phyloP scores from a whole-genome alignment of 2,888 invertebrate genomes.

The Pyrrhosoma nymphula region DNA sequence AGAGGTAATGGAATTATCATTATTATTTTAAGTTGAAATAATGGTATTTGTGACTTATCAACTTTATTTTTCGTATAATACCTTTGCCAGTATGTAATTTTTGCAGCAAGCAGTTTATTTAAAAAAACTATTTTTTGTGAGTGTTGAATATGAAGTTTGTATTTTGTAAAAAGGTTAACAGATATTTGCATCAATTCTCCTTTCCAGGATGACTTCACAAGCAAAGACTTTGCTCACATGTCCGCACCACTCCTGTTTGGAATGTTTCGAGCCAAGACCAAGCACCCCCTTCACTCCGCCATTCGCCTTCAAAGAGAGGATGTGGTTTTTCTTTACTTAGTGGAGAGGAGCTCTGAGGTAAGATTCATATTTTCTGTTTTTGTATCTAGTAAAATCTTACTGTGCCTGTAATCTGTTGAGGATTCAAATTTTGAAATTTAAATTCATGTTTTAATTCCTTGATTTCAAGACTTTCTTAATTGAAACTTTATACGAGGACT shows the following conservation, averaged over 20 bases:
- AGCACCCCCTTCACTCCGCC: slow-evolving; percentile 93
- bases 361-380: slow-evolving; percentile 77
- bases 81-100: too few species aligned
- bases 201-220: slow-evolving; percentile 83
- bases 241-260: slow-evolving; percentile 93
- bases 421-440: neutral
- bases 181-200: neutral
- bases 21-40: too few species aligned
- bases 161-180: too few species aligned
- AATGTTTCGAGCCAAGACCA: slow-evolving; percentile 94
- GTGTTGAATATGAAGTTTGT: too few species aligned
- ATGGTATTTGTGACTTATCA: too few species aligned
- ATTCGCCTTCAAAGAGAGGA: slow-evolving; percentile 93
- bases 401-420: neutral
- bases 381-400: neutral
- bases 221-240: slow-evolving; percentile 95
- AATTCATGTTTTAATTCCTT: too few species aligned
- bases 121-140: too few species aligned
- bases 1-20: too few species aligned
- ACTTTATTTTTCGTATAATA: too few species aligned
- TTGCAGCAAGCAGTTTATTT: too few species aligned
- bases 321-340: slow-evolving; percentile 95
- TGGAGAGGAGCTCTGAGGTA: slow-evolving; percentile 94
- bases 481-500: too few species aligned
- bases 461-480: too few species aligned